A percentile compares a stretch with the other conserved stretches of the same genome.
phyloP scores from a whole-genome alignment of 2,797 vertebrate species.

The Muscicapa striata region DNA sequence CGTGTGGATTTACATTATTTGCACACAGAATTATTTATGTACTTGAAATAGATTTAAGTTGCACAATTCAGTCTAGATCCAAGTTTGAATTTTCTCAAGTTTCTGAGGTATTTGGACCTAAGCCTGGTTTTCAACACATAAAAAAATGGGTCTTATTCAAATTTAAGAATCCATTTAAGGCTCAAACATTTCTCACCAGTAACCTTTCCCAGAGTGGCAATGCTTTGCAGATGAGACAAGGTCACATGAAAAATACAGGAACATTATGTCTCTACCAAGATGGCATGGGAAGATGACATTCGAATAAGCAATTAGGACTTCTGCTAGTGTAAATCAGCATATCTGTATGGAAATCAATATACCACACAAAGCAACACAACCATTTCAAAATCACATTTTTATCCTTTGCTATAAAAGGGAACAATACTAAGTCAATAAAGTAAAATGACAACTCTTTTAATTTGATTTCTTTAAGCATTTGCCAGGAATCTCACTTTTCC shows the following conservation, averaged over 20 bases:
- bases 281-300: neutral
- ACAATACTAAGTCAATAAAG: neutral
- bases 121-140: neutral
- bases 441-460: neutral
- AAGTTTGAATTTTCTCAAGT: neutral
- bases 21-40: neutral
- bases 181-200: neutral
- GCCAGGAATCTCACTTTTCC: neutral
- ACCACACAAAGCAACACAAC: neutral
- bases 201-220: neutral
- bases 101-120: neutral
- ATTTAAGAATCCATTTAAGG: slow-evolving; percentile 21
- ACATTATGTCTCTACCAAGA: neutral
- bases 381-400: neutral
- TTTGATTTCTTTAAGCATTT: neutral
- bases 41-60: neutral
- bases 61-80: neutral
- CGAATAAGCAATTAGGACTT: neutral
- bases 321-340: neutral
- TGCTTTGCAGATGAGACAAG: neutral
- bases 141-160: neutral
- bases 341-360: neutral
- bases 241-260: slow-evolving; percentile 19
- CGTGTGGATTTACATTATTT: neutral
- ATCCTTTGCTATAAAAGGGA: neutral